Conservation (phyloP, 2,113 vertebrate species). For the Rhodinocichla rosea region DNA sequence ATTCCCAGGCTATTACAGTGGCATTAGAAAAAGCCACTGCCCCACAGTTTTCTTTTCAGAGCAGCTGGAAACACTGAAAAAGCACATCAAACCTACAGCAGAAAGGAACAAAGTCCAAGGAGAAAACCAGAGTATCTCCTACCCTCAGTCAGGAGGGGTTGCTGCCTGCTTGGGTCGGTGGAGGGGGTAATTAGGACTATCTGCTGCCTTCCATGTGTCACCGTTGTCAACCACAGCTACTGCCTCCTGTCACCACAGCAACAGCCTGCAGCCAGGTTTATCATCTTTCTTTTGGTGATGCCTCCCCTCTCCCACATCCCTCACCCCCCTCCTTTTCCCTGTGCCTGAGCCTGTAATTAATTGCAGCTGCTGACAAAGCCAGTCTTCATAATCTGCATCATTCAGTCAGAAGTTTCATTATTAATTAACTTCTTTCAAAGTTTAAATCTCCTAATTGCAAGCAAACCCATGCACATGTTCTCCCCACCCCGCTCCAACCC, state of each 20-base stretch:
- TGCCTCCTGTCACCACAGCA: constrained; percentile 60
- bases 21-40: neutral
- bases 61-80: neutral
- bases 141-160: neutral
- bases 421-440: constrained; percentile 76
- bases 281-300: constrained; percentile 6
- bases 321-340: constrained; percentile 23
- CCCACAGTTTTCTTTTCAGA: neutral
- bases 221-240: neutral
- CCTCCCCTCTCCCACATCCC: neutral
- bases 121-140: neutral
- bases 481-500: neutral
- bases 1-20: neutral
- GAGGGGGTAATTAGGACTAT: constrained; percentile 41
- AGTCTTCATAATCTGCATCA: constrained; percentile 56
- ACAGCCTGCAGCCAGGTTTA: constrained; percentile 60
- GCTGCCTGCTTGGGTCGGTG: neutral
- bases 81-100: neutral
- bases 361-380: constrained; percentile 68
- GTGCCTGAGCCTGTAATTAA: constrained; percentile 73
- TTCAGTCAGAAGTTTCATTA: constrained; percentile 65
- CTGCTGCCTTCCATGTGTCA: constrained; percentile 26
- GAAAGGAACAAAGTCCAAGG: neutral
- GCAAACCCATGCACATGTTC: neutral
- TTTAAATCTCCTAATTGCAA: constrained; percentile 73